Conservation (phyloP, 2,888 invertebrate genomes). For the Rhodophaea formosa region DNA sequence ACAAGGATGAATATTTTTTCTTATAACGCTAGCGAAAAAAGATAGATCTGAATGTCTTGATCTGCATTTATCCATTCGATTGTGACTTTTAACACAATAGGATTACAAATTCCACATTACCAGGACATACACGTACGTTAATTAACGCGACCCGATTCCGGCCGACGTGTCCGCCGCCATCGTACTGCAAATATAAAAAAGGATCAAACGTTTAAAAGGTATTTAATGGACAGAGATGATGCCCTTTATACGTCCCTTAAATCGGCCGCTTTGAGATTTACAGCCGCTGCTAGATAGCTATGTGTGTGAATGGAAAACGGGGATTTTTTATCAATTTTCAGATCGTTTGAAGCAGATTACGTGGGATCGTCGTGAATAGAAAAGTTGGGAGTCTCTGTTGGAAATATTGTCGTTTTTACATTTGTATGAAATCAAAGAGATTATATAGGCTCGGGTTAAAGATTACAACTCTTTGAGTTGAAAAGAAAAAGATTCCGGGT, state of each 20-base stretch:
- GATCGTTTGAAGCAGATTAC: slow-evolving; percentile 66
- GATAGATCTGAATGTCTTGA: too few species aligned
- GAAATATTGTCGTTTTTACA: slow-evolving; percentile 3
- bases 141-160: slow-evolving; percentile 57
- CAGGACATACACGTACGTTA: slow-evolving; percentile 49
- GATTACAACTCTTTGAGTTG: neutral
- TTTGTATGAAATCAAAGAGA: slow-evolving; percentile 1
- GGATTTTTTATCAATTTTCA: slow-evolving; percentile 59
- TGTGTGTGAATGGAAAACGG: slow-evolving; percentile 61
- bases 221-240: slow-evolving; percentile 78
- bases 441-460: slow-evolving; percentile 1
- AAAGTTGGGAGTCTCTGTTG: slow-evolving; percentile 12
- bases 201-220: slow-evolving; percentile 81
- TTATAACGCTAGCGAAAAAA: too few species aligned
- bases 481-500: neutral
- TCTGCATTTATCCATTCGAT: neutral
- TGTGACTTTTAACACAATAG: slow-evolving; percentile 8
- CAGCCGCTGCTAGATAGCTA: slow-evolving; percentile 52
- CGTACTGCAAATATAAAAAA: slow-evolving; percentile 74
- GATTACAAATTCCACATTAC: slow-evolving; percentile 6
- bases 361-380: slow-evolving; percentile 21
- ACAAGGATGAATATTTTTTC: too few species aligned
- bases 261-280: slow-evolving; percentile 73
- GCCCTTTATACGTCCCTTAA: slow-evolving; percentile 77
- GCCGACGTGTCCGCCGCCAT: slow-evolving; percentile 69